phyloP scores from a whole-genome alignment of 2,113 vertebrate genomes.

The Scatophagus argus region DNA sequence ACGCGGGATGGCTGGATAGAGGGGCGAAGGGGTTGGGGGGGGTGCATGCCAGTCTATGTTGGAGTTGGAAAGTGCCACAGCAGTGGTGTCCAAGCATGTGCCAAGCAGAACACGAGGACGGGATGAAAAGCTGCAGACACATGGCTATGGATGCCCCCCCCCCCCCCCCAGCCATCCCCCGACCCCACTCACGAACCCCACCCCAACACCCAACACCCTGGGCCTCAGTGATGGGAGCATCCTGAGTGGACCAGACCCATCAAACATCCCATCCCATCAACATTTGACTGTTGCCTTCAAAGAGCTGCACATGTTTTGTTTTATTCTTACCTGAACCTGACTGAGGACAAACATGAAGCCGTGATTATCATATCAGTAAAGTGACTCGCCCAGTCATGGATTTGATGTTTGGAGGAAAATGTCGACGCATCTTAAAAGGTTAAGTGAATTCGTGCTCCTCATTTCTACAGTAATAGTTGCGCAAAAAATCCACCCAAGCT shows the following conservation, averaged over 20 bases:
- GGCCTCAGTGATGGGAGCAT: constrained; percentile 17
- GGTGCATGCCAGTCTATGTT: constrained; percentile 15
- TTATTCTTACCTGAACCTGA: constrained; percentile 38
- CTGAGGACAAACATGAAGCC: not conserved
- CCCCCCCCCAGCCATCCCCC: no score
- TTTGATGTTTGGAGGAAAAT: not conserved
- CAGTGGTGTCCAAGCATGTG: constrained; percentile 58
- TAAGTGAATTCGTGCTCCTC: not conserved
- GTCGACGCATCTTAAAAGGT: constrained; percentile 12
- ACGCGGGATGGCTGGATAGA: constrained; percentile 50
- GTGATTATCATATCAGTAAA: not conserved
- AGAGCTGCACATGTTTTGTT: not conserved
- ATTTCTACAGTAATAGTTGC: not conserved
- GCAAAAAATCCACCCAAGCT: constrained; percentile 32
- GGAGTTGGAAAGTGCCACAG: constrained; percentile 51
- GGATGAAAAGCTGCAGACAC: constrained; percentile 40
- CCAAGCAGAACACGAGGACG: constrained; percentile 46
- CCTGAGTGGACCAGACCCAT: not conserved
- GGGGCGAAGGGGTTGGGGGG: not conserved
- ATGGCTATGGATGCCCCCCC: constrained; percentile 17
- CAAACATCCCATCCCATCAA: not conserved
- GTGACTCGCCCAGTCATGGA: no score
- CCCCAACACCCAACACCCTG: no score
- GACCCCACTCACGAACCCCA: no score
- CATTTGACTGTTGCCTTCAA: not conserved